phyloP scores from a whole-genome alignment of 1,140 invertebrate genomes.

The Diorhabda elongata region DNA sequence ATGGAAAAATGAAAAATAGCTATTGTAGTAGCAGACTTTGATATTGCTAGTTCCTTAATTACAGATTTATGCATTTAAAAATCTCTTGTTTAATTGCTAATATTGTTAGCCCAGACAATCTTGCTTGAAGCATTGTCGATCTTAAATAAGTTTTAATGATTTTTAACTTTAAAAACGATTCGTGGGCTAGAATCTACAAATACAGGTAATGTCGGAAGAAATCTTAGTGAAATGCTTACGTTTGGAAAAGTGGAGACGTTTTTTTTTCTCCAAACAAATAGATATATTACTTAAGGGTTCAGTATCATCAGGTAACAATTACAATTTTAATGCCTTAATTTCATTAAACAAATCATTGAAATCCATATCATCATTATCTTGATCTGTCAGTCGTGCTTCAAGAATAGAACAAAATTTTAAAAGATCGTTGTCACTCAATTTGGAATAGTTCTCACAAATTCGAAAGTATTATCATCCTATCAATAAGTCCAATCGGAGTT shows the following conservation, averaged over 20 bases:
- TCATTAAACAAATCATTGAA: too few species aligned
- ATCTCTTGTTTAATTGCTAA: not conserved
- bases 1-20: too few species aligned
- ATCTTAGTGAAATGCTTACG: constrained; percentile 15
- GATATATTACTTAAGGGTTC: not conserved
- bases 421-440: not conserved
- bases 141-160: constrained; percentile 8
- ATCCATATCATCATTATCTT: not conserved
- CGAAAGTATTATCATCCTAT: not conserved
- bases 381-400: not conserved
- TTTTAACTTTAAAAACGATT: not conserved
- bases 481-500: not conserved
- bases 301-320: constrained; percentile 8
- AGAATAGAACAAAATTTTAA: not conserved
- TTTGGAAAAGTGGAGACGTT: constrained; percentile 4
- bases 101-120: not conserved
- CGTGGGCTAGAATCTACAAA: constrained; percentile 4
- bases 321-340: too few species aligned
- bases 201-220: constrained; percentile 13
- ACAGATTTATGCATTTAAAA: not conserved
- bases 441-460: not conserved
- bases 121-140: not conserved
- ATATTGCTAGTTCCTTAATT: too few species aligned
- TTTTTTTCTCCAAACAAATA: too few species aligned
- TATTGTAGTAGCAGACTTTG: too few species aligned